phyloP scores from a whole-genome alignment of 2,888 invertebrate genomes.

The Xanthorhoe spadicearia region DNA sequence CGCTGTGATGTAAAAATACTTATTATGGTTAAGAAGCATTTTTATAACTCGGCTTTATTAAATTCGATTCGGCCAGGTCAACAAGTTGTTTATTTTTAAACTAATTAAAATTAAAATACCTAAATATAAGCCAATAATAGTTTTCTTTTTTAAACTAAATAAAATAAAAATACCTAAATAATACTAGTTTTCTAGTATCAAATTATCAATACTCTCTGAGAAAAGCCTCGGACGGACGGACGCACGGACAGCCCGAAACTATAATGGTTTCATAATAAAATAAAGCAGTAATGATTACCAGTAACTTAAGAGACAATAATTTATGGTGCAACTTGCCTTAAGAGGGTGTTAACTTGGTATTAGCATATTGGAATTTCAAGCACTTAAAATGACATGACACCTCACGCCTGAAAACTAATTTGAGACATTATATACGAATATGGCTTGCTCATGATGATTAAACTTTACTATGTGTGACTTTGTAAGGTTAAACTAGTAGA shows the following conservation, averaged over 20 bases:
- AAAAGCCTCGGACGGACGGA: too few relatives aligned
- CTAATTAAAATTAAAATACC: too few relatives aligned
- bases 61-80: too few relatives aligned
- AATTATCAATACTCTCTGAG: too few relatives aligned
- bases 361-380: slow-evolving; percentile 16
- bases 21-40: too few relatives aligned
- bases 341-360: slow-evolving; percentile 3
- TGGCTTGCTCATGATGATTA: background rate
- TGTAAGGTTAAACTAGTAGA: background rate
- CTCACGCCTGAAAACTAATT: slow-evolving; percentile 7
- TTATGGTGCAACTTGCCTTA: background rate
- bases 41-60: too few relatives aligned
- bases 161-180: too few relatives aligned
- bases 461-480: background rate
- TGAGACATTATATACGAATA: background rate
- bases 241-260: too few relatives aligned
- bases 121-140: too few relatives aligned
- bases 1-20: background rate
- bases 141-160: too few relatives aligned
- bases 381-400: slow-evolving; percentile 20
- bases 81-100: too few relatives aligned
- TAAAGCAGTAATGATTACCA: background rate
- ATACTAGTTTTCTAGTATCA: too few relatives aligned
- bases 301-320: background rate
- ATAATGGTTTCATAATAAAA: background rate